Evolutionary conservation across 2,888 invertebrate genomes (phyloP), one percentile per base, ranked within the genome.

Genomic region (Volucella zonaria): DNA sequence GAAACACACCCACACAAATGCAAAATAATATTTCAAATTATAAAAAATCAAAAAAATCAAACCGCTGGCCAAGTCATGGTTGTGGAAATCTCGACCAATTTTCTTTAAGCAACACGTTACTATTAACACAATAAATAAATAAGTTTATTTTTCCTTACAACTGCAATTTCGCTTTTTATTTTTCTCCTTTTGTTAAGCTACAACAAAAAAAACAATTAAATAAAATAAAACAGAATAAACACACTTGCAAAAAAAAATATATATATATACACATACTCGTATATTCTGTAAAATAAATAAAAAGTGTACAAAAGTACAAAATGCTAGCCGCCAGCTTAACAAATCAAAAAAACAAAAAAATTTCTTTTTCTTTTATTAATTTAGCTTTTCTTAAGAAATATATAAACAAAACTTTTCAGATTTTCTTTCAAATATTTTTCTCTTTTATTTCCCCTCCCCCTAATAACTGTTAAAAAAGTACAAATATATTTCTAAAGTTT

Each of bases 391-490:
- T 76, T 76, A 61, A n/a, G 31, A 31, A 31, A 31, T 31, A 42
- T 15, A n/a, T 14, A 51, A 14, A 59, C 43, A 4, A 64, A 61
- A n/a, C n/a, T 59, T 61, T 23, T 12, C n/a, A 23, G 18, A 23
- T 59, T 15, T 40, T 59, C 8, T 11, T 11, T 74, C 56, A 9
- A 47, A n/a, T 43, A 56, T 51, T 23, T 4, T 8, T 62, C 23
- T n/a, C 45, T 52, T 67, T 74, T 64, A 23, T 45, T 64, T 59
- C 43, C 42, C 49, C n/a, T n/a, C n/a, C 40, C 79, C 73, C 79
- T 86, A 76, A 86, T 88, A 87, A 86, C 82, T 79, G 82, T 71
- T 82, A 86, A 86, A 83, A 80, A 86, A 86, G 82, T 82, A 86
- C 82, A 86, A 82, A 86, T 82, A 78, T 86, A 79, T 78, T 66